phyloP scores from a whole-genome alignment of 2,888 invertebrate species.

The Carterocephalus palaemon region DNA sequence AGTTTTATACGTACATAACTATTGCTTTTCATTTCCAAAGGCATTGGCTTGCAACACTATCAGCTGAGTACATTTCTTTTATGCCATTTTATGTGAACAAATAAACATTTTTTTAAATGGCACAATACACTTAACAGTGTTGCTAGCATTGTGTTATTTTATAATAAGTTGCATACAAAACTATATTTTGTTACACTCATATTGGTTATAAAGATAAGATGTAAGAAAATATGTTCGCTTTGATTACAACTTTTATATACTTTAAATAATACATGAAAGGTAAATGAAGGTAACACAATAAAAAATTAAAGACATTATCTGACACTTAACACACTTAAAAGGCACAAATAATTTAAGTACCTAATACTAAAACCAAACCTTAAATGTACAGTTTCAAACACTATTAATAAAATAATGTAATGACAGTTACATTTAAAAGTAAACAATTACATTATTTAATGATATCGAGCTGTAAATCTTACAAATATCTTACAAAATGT shows the following conservation, averaged over 20 bases:
- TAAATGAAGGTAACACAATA: conserved; percentile 33
- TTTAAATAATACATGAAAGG: conserved; percentile 18
- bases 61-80: neutral
- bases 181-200: conserved; percentile 27
- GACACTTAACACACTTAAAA: conserved; percentile 37
- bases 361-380: conserved; percentile 37
- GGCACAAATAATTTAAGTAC: conserved; percentile 70
- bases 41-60: conserved; percentile 30
- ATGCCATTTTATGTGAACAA: neutral
- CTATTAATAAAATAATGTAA: conserved; percentile 26
- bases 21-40: conserved; percentile 50
- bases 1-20: conserved; percentile 25
- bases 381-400: conserved; percentile 21
- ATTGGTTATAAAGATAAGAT: conserved; percentile 29
- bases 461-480: conserved; percentile 17
- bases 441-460: conserved; percentile 17
- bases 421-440: conserved; percentile 27
- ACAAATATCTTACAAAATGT: conserved; percentile 23
- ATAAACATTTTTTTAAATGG: too few species aligned
- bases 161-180: conserved; percentile 29
- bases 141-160: conserved; percentile 19
- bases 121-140: neutral
- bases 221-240: conserved; percentile 20
- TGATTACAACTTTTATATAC: conserved; percentile 21
- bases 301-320: conserved; percentile 37